Evolutionary conservation across 2,113 vertebrate genomes (phyloP).

Genomic region (Myiagra hebetior): DNA sequence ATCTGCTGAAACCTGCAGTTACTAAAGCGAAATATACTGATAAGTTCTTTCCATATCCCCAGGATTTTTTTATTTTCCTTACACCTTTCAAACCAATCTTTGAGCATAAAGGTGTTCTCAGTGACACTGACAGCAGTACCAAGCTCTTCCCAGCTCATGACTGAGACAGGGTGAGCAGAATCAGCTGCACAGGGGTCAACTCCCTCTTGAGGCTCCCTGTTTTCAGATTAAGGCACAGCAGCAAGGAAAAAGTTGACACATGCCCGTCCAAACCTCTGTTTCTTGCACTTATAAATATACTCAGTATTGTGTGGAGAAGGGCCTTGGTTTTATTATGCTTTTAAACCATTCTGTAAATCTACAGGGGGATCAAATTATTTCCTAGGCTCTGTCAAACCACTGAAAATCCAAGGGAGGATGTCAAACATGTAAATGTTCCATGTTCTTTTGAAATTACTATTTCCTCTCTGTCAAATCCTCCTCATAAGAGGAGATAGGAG

Average conservation of each 20-base stretch:
- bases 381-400: background rate
- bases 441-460: background rate
- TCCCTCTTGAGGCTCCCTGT: background rate
- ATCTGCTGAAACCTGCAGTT: background rate
- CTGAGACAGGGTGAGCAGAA: background rate
- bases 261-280: background rate
- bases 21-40: background rate
- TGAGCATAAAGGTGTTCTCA: background rate
- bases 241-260: background rate
- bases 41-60: background rate
- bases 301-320: background rate
- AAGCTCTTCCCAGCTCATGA: background rate
- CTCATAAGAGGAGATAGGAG: background rate
- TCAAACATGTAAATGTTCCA: background rate
- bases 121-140: background rate
- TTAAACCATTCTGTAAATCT: background rate
- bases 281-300: background rate
- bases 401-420: background rate
- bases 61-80: background rate
- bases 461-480: background rate
- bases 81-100: background rate
- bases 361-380: background rate
- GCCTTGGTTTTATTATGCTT: background rate
- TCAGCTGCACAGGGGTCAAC: background rate
- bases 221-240: background rate